Percentiles rank a stretch among this genome's conserved stretches.
phyloP scores from a whole-genome alignment of 2,113 vertebrate species.

The Poicephalus gulielmi region DNA sequence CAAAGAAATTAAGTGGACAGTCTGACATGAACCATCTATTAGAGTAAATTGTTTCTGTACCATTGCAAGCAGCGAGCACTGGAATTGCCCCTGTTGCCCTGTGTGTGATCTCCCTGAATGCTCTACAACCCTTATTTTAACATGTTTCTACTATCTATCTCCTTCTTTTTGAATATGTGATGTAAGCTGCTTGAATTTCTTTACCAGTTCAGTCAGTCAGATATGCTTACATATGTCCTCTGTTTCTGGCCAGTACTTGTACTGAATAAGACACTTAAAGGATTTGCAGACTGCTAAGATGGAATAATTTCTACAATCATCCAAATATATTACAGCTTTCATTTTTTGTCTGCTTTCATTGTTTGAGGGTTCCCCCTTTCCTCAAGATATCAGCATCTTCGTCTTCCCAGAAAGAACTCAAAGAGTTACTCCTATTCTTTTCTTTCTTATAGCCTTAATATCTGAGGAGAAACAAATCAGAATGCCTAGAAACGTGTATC shows the following conservation, averaged over 20 bases:
- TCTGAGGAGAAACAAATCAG: background rate
- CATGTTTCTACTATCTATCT: background rate
- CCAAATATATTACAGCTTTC: background rate
- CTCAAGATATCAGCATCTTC: background rate
- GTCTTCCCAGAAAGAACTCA: background rate
- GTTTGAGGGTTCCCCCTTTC: background rate
- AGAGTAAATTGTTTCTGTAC: background rate
- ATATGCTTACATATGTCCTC: background rate
- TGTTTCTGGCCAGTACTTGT: background rate
- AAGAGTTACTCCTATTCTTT: background rate
- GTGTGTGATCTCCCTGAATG: background rate
- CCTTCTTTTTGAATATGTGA: background rate
- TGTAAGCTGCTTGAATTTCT: background rate
- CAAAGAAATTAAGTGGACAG: background rate
- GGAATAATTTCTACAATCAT: background rate
- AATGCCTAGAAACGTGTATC: background rate
- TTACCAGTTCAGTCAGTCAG: background rate
- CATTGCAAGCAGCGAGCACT: background rate
- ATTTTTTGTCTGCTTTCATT: background rate
- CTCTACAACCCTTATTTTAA: background rate
- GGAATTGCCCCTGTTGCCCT: background rate
- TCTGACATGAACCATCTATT: background rate
- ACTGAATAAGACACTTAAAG: background rate
- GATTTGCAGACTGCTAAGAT: background rate
- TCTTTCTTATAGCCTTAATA: background rate